These are phyloP conservation scores for Atlantisia rogersi DNA, from an alignment of 2,113 vertebrate species.

Conservation along the genomic window DNA sequence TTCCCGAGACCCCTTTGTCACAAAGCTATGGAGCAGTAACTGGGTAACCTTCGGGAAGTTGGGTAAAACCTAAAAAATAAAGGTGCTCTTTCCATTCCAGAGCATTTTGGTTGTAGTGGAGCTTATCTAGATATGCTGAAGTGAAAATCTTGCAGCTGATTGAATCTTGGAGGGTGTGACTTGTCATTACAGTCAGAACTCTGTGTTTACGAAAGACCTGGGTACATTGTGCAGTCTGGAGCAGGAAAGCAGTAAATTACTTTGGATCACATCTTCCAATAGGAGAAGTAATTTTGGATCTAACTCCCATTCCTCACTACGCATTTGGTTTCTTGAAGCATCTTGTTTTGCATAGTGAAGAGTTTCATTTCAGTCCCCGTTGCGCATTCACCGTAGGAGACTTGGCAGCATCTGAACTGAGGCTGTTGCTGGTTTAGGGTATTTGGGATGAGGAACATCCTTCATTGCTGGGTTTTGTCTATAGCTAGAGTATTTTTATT, in stretches of 20 bases:
- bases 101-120: not conserved
- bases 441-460: not conserved
- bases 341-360: not conserved
- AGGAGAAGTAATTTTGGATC: not conserved
- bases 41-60: not conserved
- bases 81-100: not conserved
- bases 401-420: not conserved
- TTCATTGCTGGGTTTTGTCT: not conserved
- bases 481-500: not conserved
- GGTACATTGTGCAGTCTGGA: not conserved
- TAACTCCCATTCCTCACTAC: not conserved
- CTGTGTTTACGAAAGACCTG: not conserved
- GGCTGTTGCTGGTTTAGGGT: not conserved
- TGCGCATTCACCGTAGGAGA: not conserved
- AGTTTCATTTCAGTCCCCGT: not conserved
- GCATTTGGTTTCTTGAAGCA: not conserved
- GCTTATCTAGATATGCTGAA: not conserved
- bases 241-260: not conserved
- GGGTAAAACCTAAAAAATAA: not conserved
- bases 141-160: not conserved
- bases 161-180: not conserved
- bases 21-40: not conserved
- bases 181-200: not conserved
- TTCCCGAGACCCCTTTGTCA: not conserved
- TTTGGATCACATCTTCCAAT: not conserved